Base-by-base conservation (phyloP, 2,113 vertebrate species). In the Amphilophus citrinellus region DNA sequence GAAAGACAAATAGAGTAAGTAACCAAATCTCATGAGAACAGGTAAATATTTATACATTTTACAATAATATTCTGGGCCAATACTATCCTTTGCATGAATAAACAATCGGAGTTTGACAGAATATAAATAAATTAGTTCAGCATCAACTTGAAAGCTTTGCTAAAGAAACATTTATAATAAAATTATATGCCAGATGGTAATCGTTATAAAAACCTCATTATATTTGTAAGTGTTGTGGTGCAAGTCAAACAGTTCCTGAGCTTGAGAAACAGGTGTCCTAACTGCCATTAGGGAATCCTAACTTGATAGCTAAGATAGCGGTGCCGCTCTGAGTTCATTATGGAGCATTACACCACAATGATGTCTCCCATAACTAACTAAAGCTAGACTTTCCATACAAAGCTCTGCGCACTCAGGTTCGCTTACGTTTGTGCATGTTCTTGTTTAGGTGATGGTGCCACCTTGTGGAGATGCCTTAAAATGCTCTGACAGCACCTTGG, bases 261-360 rank as follows among this genome's bases (percentile, higher is more conserved):
- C 17, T 30, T 53, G 4, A 68, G 57, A 76, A 87, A 91, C 89
- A 91, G 86, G 90, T 87, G 86, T 87, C 37, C 50, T 14, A 8
- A 56, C 50, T 62, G 63, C 2, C 18, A 47, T 61, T 7, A 50
- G 14, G n/a, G 1, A n/a, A 27, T 32, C 50, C 50, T 4, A 30
- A 87, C 15, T 66, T n/a, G 3, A 85, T 56, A 65, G 22, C 44
- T 81, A 87, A 62, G 61, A 7, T 47, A 20, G 84, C 30, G 60
- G 83, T 89, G 90, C 91, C 94, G 83, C 87, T 42, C 37, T 63
- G 89, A 87, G 94, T 82, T 59, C n/a, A 65, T 1, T 37, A 37
- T 6, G n/a, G 18, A 20, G 24, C 24, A 92, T 87, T 82, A 84
- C 94, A 93, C 24, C 6, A 11, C 1, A 1, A 44, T 5, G 22